Percentiles rank a stretch among this genome's conserved stretches.
Conservation (phyloP, 2,888 invertebrate genomes). For the Campaea margaritaria region DNA sequence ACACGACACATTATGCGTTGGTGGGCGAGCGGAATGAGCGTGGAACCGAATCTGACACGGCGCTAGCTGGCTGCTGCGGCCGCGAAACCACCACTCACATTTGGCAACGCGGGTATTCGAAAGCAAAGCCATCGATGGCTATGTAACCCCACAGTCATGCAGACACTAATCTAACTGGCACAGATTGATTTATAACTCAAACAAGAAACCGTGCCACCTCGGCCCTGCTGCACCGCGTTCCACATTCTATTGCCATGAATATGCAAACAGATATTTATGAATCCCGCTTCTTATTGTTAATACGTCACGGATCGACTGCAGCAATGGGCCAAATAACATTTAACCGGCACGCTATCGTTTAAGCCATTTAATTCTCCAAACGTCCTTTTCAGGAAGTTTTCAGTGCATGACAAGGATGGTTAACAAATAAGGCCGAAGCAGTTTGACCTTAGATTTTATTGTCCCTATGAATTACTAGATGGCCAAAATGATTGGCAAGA, state of each 20-base stretch:
- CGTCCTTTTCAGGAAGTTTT: conserved; percentile 40
- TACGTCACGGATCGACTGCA: conserved; percentile 26
- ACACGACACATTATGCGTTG: conserved; percentile 28
- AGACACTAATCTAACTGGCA: conserved; percentile 78
- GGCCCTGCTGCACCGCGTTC: conserved; percentile 73
- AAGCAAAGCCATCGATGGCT: conserved; percentile 71
- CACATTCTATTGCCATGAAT: conserved; percentile 77
- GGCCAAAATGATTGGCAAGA: conserved; percentile 78
- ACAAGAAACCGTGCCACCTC: conserved; percentile 82
- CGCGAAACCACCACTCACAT: conserved; percentile 62
- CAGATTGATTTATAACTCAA: conserved; percentile 80
- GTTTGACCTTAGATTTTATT: conserved; percentile 75
- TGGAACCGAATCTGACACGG: conserved; percentile 47
- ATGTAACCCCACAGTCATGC: conserved; percentile 59
- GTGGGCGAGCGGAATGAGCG: conserved; percentile 46
- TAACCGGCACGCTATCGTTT: conserved; percentile 32
- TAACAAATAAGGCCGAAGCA: conserved; percentile 57
- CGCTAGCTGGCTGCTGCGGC: conserved; percentile 47
- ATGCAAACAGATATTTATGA: conserved; percentile 66
- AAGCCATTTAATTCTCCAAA: conserved; percentile 20
- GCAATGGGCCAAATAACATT: conserved; percentile 12
- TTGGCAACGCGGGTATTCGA: conserved; percentile 73
- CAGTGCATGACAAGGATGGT: conserved; percentile 48
- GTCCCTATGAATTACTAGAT: conserved; percentile 77
- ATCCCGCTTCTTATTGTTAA: conserved; percentile 36